These are phyloP conservation scores for Malurus elegans DNA, from an alignment of 2,113 vertebrate species.

Conservation along the genomic window DNA sequence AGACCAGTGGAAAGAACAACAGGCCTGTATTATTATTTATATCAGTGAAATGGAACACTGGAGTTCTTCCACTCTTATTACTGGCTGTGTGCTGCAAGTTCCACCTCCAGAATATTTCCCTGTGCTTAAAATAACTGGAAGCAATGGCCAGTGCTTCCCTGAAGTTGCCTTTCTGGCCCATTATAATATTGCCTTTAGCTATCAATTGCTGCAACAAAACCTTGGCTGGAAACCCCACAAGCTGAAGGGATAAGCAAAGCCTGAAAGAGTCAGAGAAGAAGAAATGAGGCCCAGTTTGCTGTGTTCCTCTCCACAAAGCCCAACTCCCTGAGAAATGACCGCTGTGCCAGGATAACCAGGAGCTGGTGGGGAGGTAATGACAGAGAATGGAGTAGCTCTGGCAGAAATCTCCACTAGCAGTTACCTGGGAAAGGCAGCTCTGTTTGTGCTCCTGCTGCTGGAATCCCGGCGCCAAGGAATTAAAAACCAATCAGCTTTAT, in stretches of 20 bases:
- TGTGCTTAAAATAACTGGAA: neutral
- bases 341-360: rapidly evolving
- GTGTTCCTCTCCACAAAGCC: neutral
- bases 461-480: conserved; percentile 3
- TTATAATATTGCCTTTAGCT: neutral
- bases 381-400: neutral
- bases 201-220: neutral
- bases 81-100: neutral
- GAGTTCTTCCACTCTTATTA: neutral
- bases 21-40: neutral
- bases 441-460: neutral
- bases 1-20: neutral
- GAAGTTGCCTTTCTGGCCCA: neutral
- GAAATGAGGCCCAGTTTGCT: rapidly evolving
- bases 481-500: conserved; percentile 50
- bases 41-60: neutral
- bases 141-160: neutral
- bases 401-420: rapidly evolving
- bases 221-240: neutral
- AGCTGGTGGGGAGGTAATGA: neutral
- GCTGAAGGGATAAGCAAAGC: neutral
- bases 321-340: neutral
- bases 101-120: neutral
- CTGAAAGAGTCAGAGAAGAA: neutral
- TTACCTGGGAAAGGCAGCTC: neutral